phyloP scores from a whole-genome alignment of 2,797 vertebrate genomes.

The Synaphobranchus kaupii region DNA sequence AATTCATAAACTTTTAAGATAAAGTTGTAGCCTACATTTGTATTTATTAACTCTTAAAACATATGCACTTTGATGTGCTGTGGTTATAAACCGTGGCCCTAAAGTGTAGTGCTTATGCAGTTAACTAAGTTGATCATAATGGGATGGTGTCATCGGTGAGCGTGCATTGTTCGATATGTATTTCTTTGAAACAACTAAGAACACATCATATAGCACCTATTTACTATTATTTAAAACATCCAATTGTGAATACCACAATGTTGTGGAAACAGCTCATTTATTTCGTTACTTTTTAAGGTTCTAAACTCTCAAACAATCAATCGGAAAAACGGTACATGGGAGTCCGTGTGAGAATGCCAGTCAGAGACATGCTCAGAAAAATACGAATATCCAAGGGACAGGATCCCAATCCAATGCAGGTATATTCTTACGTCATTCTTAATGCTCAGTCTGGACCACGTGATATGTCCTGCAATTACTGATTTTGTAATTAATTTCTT shows the following conservation, averaged over 20 bases:
- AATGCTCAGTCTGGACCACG: background rate
- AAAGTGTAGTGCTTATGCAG: background rate
- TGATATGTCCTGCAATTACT: background rate
- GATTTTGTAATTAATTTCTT: background rate
- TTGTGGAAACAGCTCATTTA: background rate
- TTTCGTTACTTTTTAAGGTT: constrained; percentile 49
- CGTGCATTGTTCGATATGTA: background rate
- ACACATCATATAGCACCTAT: background rate
- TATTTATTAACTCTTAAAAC: background rate
- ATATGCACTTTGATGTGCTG: background rate
- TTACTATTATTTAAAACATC: background rate
- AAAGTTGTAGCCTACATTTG: too few relatives aligned
- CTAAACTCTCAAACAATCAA: constrained; percentile 42
- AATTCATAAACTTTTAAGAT: too few relatives aligned
- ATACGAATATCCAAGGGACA: constrained; percentile 72
- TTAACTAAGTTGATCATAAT: background rate
- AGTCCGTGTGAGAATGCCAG: constrained; percentile 84
- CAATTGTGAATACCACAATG: background rate
- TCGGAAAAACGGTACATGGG: constrained; percentile 78
- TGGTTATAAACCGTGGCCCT: background rate
- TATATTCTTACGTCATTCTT: constrained; percentile 43
- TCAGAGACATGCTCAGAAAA: constrained; percentile 78
- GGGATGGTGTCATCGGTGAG: background rate
- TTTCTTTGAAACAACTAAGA: background rate
- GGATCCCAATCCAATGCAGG: constrained; percentile 64